Percentiles rank a stretch among this genome's conserved stretches.
Conservation (phyloP, 2,113 vertebrate species). For the Pachyramphus minor region DNA sequence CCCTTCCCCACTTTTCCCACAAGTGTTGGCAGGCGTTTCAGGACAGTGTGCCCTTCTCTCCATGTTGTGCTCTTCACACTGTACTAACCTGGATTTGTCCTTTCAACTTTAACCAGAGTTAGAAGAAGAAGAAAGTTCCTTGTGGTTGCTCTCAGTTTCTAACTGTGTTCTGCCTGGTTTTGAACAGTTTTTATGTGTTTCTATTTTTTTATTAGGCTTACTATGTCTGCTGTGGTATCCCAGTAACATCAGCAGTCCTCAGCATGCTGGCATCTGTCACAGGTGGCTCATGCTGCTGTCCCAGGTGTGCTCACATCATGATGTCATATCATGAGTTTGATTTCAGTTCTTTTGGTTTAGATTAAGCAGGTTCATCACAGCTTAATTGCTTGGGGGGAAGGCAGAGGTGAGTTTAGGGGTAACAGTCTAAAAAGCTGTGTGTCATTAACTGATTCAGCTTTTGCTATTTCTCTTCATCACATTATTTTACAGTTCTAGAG, state of each 20-base stretch:
- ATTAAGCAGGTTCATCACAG: neutral
- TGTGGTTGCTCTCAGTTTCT: neutral
- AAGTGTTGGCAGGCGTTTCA: neutral
- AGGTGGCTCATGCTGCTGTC: neutral
- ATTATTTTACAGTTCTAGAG: neutral
- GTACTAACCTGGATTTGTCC: neutral
- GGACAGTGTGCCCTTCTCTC: neutral
- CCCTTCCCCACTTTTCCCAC: neutral
- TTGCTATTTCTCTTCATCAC: neutral
- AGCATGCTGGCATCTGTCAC: neutral
- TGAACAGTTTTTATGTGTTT: neutral
- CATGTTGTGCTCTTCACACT: neutral
- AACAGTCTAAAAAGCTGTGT: neutral
- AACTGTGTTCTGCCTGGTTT: neutral
- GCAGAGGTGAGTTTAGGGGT: neutral
- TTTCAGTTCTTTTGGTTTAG: neutral
- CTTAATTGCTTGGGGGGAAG: neutral
- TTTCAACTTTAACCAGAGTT: neutral
- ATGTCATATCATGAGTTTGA: neutral
- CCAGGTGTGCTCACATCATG: neutral
- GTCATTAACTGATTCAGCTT: neutral
- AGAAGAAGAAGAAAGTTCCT: neutral
- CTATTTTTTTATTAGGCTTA: neutral
- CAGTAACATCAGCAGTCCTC: neutral
- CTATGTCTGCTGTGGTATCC: neutral